phyloP scores from a whole-genome alignment of 2,113 vertebrate species.

The Notiomystis cincta region DNA sequence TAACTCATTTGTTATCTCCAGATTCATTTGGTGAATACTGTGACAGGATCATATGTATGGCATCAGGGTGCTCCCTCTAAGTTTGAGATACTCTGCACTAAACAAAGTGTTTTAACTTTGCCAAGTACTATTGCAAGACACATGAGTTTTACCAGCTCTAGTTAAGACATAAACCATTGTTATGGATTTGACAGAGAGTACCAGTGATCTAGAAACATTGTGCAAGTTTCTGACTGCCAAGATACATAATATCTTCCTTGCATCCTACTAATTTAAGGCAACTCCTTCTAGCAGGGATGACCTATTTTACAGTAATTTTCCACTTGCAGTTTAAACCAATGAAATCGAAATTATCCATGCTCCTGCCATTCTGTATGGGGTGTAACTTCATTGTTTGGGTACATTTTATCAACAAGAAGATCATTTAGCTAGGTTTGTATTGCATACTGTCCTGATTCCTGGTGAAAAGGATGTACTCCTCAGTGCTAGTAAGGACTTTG shows the following conservation, averaged over 20 bases:
- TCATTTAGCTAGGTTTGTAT: background rate
- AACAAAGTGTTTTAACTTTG: background rate
- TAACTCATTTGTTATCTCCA: background rate
- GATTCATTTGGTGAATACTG: background rate
- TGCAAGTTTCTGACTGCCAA: background rate
- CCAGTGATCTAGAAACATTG: background rate
- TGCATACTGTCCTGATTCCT: background rate
- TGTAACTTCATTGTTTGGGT: background rate
- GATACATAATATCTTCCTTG: background rate
- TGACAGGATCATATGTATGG: fast-evolving
- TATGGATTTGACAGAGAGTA: background rate
- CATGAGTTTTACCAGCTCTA: background rate
- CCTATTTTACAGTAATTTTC: background rate
- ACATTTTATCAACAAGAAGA: background rate
- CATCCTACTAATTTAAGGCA: background rate
- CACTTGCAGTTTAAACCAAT: background rate
- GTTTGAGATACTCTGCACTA: background rate
- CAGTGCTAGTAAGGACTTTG: background rate
- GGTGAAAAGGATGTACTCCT: background rate
- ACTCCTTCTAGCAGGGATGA: background rate
- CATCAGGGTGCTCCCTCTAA: background rate
- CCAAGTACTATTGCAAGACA: background rate
- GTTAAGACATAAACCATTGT: background rate
- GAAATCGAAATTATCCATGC: background rate
- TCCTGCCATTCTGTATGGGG: background rate